Base-by-base conservation (phyloP, 2,113 vertebrate genomes). In the Chionodraco myersi region DNA sequence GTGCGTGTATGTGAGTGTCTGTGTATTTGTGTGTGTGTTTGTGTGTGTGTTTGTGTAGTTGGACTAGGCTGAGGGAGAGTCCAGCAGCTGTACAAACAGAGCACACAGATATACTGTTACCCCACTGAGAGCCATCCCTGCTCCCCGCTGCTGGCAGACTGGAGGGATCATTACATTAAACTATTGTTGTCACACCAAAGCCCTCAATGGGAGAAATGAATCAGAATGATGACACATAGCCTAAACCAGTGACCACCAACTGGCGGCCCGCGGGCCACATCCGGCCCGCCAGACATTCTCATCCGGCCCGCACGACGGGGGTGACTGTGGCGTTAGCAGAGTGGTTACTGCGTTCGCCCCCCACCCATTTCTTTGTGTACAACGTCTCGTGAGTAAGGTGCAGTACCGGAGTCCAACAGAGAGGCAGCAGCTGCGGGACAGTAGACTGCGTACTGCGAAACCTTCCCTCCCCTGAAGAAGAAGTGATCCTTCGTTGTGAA, bases 1-100 rank as follows among this genome's bases (percentile, higher is more conserved):
- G 36, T 56, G 75, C 60, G 62, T 59, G 41, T 66, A 15, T 67
- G 54, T 54, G 34, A 15, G 45, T 79, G 45, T 61, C 41, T 53
- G 61, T 74, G 63, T 51, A 23, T 65, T 21, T 67, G 70, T 58
- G 58, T 63, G 47, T 78, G 66, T 45, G 10, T 56, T 65, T 54
- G 26, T 53, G 64, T 63, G 84, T 47, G 63, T 54, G 34, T n/a
- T 26, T 30, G 36, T 51, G 44, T 54, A 79, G 70, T 26, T 56
- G 60, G 70, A 80, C 84, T 67, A 91, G 82, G 58, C 71, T 72
- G 72, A 80, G 86, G 75, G 89, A 89, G 77, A 92, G 89, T 86
- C 80, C 89, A 85, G 86, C 94, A 94, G 94, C 93, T 94, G 93
- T 91, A 78, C 86, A 95, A 94, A 93, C 93, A 94, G 5, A 70